Base-by-base conservation (phyloP, 2,113 vertebrate genomes). In the Alouatta palliata region DNA sequence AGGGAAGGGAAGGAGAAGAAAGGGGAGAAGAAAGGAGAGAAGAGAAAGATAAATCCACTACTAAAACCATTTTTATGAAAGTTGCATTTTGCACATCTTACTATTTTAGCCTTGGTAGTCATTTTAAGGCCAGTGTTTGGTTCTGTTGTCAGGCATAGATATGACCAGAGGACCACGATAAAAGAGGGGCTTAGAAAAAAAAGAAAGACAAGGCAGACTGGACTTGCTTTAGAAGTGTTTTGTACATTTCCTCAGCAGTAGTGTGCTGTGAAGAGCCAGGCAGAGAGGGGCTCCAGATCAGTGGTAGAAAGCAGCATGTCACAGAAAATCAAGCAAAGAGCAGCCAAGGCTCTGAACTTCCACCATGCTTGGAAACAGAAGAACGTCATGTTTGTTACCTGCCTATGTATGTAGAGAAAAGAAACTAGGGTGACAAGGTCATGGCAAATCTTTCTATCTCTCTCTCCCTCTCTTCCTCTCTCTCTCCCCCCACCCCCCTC, bases 391-490 rank as follows among this genome's bases (percentile, higher is more conserved):
- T 64, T 94, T 16, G 45, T 92, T 66, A 88, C 19, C 52, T 70
- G 27, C 0, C 11, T 75, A 19, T 87, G 19, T 76, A 93, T 90
- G 92, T 90, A 97, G 93, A 97, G 95, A 84, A 90, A 87, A 90
- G 93, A 64, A 90, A 56, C 73, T 68, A 94, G 89, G 97, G 93
- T 95, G 97, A 96, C 32, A 75, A 90, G 95, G 96, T 98, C 95
- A 75, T 83, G 94, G 56, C 52, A 56, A 86, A 95, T 71, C 82
- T 96, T 95, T 32, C 0, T 88, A 52, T 95, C 58, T 32, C 14
- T 32, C 66, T 61, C 40, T 97, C 97, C 86, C 25, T 21, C 0
- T 95, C 58, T 93, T 47, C 35, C 4, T 76, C 6, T 52, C n/a
- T 64, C 68, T 97, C 96, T 92, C 95, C 97, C 58, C 88, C 77